Evolutionary conservation across 2,888 invertebrate species (phyloP).

Genomic region (Maniola hyperantus): DNA sequence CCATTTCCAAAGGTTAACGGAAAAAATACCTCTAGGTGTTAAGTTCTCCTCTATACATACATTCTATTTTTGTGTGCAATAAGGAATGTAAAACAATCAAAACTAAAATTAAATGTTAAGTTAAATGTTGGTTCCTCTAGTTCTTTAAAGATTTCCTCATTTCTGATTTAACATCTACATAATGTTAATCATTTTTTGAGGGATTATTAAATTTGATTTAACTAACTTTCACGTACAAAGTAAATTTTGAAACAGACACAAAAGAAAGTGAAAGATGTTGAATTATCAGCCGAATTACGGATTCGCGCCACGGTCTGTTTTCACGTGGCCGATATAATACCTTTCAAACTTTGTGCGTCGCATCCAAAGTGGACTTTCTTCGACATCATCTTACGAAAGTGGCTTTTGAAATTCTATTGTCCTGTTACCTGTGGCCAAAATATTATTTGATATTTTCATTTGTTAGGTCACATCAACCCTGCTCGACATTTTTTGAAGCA

Average conservation of each 20-base stretch:
- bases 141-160: neutral
- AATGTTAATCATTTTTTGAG: neutral
- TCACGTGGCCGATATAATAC: conserved; percentile 69
- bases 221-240: conserved; percentile 13
- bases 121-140: neutral
- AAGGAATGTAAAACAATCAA: too few species aligned
- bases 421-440: neutral
- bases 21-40: too few species aligned
- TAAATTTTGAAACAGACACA: conserved; percentile 27
- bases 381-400: conserved; percentile 52
- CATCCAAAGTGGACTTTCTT: conserved; percentile 61
- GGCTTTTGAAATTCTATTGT: conserved; percentile 22
- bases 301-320: conserved; percentile 65
- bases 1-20: too few species aligned
- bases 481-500: too few species aligned
- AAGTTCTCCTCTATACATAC: too few species aligned
- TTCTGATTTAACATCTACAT: neutral
- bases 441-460: neutral
- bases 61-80: too few species aligned
- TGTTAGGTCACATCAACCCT: too few species aligned
- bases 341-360: conserved; percentile 55
- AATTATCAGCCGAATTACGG: conserved; percentile 47
- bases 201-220: neutral
- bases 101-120: too few species aligned
- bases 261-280: conserved; percentile 37